Evolutionary conservation across 2,113 vertebrate species (phyloP).

Genomic region (Psophia crepitans): DNA sequence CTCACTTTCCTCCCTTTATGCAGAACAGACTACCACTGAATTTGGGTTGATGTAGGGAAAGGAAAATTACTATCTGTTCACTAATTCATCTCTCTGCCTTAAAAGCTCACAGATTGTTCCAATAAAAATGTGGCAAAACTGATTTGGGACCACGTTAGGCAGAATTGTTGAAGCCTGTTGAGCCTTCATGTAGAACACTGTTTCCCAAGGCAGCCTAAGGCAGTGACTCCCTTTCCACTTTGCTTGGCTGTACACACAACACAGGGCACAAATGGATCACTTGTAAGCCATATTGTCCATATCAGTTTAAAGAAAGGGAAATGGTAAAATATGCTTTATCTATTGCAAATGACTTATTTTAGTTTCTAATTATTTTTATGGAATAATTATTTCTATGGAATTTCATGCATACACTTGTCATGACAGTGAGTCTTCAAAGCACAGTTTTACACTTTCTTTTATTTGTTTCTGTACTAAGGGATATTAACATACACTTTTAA

Average conservation of each 20-base stretch:
- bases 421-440: neutral
- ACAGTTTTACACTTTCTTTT: neutral
- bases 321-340: neutral
- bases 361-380: neutral
- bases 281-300: neutral
- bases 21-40: neutral
- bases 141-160: neutral
- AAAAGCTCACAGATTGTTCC: neutral
- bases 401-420: neutral
- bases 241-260: neutral
- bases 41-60: neutral
- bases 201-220: neutral
- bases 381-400: neutral
- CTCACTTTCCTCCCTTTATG: neutral
- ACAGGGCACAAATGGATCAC: neutral
- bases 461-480: neutral
- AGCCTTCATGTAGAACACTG: accelerated
- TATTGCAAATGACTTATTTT: neutral
- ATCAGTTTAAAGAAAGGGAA: neutral
- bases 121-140: neutral
- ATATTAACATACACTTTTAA: slow-evolving; percentile 38
- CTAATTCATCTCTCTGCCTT: neutral
- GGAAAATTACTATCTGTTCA: neutral
- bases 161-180: neutral
- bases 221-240: neutral